phyloP scores from a whole-genome alignment of 2,888 invertebrate species.

The Salticus scenicus region DNA sequence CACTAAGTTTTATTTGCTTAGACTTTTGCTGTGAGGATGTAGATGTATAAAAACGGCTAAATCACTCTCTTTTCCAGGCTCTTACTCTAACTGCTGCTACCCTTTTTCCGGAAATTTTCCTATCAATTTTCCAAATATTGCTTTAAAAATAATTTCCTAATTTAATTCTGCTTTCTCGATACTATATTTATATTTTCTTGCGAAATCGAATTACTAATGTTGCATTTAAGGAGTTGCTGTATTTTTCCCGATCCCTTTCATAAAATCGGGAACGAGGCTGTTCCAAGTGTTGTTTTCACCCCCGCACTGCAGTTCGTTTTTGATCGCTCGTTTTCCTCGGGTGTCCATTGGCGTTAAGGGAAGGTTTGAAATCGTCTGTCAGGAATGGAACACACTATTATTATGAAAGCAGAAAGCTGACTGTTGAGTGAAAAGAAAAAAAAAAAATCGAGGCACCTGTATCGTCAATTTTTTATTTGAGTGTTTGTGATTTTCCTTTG shows the following conservation, averaged over 20 bases:
- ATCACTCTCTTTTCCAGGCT: neutral
- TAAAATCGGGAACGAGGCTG: conserved; percentile 32
- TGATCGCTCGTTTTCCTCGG: conserved; percentile 46
- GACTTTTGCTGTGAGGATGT: conserved; percentile 11
- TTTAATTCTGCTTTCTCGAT: neutral
- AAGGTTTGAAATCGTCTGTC: conserved; percentile 62
- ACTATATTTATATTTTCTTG: neutral
- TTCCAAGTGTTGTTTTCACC: conserved; percentile 37
- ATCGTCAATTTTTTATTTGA: neutral
- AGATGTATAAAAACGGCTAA: conserved; percentile 10
- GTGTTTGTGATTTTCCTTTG: neutral
- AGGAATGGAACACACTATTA: conserved; percentile 55
- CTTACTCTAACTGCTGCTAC: neutral
- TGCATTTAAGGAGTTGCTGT: neutral
- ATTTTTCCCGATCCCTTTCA: conserved; percentile 11
- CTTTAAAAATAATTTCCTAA: neutral
- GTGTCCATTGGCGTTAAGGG: conserved; percentile 51
- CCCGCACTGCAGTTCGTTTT: conserved; percentile 46
- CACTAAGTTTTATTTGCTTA: neutral
- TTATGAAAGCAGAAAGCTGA: conserved; percentile 33
- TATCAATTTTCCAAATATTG: neutral
- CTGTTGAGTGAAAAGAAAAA: conserved; percentile 15
- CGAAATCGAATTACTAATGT: neutral
- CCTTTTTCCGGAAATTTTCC: neutral
- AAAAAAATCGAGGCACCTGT: conserved; percentile 1